phyloP scores from a whole-genome alignment of 2,888 invertebrate genomes.

The Drosophila colorata region DNA sequence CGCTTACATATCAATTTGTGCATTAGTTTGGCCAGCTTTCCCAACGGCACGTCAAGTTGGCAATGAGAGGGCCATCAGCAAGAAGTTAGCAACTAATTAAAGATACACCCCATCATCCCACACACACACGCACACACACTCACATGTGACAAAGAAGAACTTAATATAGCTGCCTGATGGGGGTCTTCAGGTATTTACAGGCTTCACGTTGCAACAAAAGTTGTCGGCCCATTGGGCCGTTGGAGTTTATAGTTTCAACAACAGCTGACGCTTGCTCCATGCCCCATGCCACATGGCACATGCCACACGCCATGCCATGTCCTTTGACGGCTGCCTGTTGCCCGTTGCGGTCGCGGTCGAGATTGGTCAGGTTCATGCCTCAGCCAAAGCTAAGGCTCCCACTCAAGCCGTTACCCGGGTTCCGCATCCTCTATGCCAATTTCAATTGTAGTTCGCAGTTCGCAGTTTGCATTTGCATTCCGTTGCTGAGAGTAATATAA shows the following conservation, averaged over 20 bases:
- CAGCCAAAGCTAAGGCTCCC: slow-evolving; percentile 1
- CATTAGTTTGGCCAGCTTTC: slow-evolving; percentile 11
- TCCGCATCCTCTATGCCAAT: neutral
- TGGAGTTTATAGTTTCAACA: neutral
- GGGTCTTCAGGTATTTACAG: slow-evolving; percentile 14
- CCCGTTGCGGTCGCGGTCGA: slow-evolving; percentile 18
- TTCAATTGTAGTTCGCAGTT: slow-evolving; percentile 41
- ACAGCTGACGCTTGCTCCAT: slow-evolving; percentile 4
- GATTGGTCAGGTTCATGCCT: slow-evolving; percentile 4
- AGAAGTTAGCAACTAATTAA: slow-evolving; percentile 53
- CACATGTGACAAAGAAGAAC: neutral
- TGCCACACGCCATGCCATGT: no score
- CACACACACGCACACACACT: slow-evolving; percentile 1
- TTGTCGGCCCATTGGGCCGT: slow-evolving; percentile 6
- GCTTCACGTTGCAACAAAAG: slow-evolving; percentile 27
- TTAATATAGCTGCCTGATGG: neutral
- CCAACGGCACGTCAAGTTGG: slow-evolving; percentile 21
- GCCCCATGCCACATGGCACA: neutral
- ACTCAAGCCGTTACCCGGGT: neutral
- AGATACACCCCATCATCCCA: slow-evolving; percentile 1
- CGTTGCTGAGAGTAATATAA: slow-evolving; percentile 23
- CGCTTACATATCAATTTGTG: slow-evolving; percentile 40
- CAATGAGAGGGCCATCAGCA: slow-evolving; percentile 34
- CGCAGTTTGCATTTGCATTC: slow-evolving; percentile 33
- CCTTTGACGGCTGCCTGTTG: neutral